Conservation (phyloP, 2,113 vertebrate genomes). For the Pungitius pungitius region DNA sequence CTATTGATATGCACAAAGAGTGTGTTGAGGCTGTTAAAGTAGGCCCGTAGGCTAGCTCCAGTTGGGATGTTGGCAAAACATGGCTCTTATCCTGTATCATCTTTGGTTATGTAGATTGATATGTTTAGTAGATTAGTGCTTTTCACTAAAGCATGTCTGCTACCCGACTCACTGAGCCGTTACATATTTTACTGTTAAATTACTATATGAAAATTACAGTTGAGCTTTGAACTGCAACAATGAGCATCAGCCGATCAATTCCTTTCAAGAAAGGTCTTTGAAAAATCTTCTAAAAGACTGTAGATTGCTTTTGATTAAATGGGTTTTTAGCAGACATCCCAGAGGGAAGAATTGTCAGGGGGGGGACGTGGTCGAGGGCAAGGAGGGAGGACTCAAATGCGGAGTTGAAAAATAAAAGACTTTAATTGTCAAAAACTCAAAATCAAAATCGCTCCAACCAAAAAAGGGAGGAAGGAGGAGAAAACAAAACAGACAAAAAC, state of each 20-base stretch:
- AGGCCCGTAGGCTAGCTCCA: constrained; percentile 43
- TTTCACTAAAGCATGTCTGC: constrained; percentile 24
- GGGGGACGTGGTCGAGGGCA: no score
- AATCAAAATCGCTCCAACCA: no score
- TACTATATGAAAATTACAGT: constrained; percentile 44
- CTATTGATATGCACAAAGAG: constrained; percentile 73
- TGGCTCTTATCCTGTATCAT: constrained; percentile 34
- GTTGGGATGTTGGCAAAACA: constrained; percentile 44
- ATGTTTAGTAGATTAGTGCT: constrained; percentile 51
- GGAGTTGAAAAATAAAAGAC: no score
- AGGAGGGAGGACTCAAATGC: no score
- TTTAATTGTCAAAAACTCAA: no score
- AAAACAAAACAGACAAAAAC: no score
- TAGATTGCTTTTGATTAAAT: constrained; percentile 61
- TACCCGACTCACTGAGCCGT: constrained; percentile 25
- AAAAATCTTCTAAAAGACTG: constrained; percentile 60
- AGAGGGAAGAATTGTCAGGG: constrained; percentile 25
- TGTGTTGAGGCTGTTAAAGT: constrained; percentile 61
- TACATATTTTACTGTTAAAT: constrained; percentile 38
- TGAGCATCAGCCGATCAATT: constrained; percentile 34
- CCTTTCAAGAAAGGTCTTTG: constrained; percentile 51
- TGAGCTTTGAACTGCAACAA: constrained; percentile 57
- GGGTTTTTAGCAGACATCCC: constrained; percentile 43
- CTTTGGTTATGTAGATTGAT: constrained; percentile 53
- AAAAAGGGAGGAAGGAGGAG: no score